Conservation (phyloP, 1,140 invertebrate species). For the Reticulitermes speratus region DNA sequence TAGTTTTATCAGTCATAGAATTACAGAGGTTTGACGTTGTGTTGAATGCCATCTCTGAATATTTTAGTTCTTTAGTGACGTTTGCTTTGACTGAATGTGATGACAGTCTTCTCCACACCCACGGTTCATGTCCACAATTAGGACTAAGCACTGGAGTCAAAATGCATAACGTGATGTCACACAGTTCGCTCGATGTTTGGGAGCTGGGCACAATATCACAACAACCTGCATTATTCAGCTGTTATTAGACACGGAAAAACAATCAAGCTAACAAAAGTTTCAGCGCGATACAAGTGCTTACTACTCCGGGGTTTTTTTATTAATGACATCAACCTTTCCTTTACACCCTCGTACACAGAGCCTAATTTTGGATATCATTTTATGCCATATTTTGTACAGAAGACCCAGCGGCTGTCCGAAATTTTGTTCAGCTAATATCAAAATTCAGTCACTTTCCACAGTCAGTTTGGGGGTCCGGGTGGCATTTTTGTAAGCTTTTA, state of each 20-base stretch:
- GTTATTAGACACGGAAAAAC: conserved; percentile 7
- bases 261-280: background rate
- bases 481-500: background rate
- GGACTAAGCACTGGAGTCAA: no score
- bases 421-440: background rate
- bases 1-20: no score
- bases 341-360: background rate
- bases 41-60: no score
- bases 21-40: no score
- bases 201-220: no score
- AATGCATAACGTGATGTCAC: no score
- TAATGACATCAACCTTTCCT: background rate
- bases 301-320: background rate
- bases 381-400: background rate
- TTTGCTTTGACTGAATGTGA: no score
- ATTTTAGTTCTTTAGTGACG: no score
- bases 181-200: no score
- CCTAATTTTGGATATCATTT: background rate
- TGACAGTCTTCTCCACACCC: no score
- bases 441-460: background rate
- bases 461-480: background rate
- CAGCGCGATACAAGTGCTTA: background rate
- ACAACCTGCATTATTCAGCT: background rate
- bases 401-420: background rate
- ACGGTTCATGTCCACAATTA: no score